Conservation (phyloP, 2,888 invertebrate species). For the Siphonodentalium dalli region DNA sequence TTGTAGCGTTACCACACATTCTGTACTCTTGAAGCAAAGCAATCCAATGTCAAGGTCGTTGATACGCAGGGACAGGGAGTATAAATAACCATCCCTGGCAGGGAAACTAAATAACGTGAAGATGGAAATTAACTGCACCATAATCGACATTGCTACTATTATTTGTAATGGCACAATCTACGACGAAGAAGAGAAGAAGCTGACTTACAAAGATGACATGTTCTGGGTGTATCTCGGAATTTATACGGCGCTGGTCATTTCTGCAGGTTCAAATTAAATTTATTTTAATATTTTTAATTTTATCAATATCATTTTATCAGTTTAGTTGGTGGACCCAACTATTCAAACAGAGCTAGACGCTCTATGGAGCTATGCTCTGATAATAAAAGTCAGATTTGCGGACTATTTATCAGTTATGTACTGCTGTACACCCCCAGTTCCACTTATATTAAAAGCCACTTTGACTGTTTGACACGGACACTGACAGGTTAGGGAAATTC, state of each 20-base stretch:
- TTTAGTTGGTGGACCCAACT: too few species aligned
- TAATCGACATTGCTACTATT: conserved; percentile 29
- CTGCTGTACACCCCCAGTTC: neutral
- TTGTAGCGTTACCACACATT: too few species aligned
- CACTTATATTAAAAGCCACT: neutral
- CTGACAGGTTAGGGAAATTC: neutral
- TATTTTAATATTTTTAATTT: neutral
- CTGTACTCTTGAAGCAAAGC: too few species aligned
- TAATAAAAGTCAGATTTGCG: too few species aligned
- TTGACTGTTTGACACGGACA: neutral
- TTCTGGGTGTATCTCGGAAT: conserved; percentile 60
- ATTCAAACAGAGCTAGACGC: too few species aligned
- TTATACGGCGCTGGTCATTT: conserved; percentile 49
- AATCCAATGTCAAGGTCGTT: too few species aligned
- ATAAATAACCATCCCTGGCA: too few species aligned
- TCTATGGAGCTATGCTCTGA: too few species aligned
- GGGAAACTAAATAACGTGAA: too few species aligned
- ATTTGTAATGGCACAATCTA: conserved; percentile 46
- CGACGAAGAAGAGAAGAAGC: conserved; percentile 37
- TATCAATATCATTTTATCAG: neutral
- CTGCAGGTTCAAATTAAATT: conserved; percentile 51
- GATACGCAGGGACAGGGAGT: too few species aligned
- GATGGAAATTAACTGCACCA: conserved; percentile 37
- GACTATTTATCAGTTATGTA: neutral
- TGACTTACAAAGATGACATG: conserved; percentile 38